Evolutionary conservation across 2,888 invertebrate genomes (phyloP).

Genomic region (Icerya purchasi): DNA sequence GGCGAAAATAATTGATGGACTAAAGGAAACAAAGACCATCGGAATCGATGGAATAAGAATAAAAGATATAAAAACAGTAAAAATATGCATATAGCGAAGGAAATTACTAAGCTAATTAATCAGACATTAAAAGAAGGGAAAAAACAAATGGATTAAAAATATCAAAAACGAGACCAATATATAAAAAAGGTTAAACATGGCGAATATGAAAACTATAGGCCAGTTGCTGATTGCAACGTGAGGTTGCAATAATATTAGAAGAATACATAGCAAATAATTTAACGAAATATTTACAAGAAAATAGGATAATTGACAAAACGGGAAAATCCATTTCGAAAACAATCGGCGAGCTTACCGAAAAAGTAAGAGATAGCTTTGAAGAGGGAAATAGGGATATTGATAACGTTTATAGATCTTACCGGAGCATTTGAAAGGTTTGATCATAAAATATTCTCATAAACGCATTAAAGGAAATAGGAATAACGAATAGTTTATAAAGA

Average conservation of each 20-base stretch:
- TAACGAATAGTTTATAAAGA: too few species aligned
- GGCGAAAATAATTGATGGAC: background rate
- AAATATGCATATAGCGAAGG: background rate
- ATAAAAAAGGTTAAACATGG: background rate
- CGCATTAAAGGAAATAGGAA: too few species aligned
- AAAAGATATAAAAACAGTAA: background rate
- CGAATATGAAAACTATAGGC: background rate
- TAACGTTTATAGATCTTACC: background rate
- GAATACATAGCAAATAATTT: too few species aligned
- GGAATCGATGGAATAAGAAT: background rate
- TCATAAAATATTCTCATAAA: background rate
- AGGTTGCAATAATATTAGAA: too few species aligned
- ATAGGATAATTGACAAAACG: background rate
- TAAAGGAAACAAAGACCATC: background rate
- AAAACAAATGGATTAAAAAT: background rate
- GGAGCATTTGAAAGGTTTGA: background rate
- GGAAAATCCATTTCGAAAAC: background rate
- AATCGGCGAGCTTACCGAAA: background rate
- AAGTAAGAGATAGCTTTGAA: background rate
- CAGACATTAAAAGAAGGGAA: background rate
- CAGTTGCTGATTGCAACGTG: background rate
- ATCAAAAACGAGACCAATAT: background rate
- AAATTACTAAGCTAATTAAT: background rate
- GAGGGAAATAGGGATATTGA: background rate
- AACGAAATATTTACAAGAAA: background rate